Evolutionary conservation across 2,113 vertebrate species (phyloP).

Genomic region (Protobothrops mucrosquamatus): DNA sequence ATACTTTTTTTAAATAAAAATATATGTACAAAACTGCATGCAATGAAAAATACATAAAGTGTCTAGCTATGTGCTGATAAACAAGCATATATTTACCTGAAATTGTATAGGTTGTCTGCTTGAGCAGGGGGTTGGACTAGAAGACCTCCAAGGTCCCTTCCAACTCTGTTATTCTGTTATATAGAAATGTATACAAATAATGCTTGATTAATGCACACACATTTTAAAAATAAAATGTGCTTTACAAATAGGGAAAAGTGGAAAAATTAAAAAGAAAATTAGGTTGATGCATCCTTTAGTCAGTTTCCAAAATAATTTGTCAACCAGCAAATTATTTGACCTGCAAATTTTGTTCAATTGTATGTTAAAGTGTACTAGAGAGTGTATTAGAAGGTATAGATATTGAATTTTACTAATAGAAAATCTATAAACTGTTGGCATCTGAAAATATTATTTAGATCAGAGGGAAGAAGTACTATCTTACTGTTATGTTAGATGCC

Average conservation of each 20-base stretch:
- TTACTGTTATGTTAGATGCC: background rate
- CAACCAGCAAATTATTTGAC: background rate
- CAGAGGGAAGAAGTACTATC: background rate
- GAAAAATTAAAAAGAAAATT: background rate
- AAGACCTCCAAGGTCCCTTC: background rate
- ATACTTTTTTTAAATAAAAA: background rate
- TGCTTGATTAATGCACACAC: background rate
- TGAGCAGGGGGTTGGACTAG: background rate
- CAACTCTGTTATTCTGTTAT: background rate
- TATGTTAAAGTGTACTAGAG: background rate
- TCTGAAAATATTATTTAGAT: background rate
- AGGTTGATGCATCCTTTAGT: background rate
- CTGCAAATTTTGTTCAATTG: background rate
- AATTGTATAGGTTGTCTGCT: background rate
- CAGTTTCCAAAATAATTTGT: background rate
- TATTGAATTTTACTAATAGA: background rate
- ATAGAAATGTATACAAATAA: background rate
- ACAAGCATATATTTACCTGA: background rate
- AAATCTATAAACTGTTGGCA: background rate
- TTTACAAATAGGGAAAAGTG: background rate
- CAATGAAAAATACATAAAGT: background rate
- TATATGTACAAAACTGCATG: background rate
- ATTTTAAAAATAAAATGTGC: background rate
- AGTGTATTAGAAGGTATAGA: background rate
- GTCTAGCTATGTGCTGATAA: background rate